Percentiles rank a stretch among this genome's conserved stretches.
Conservation (phyloP, 2,797 vertebrate genomes). For the Echeneis naucrates region DNA sequence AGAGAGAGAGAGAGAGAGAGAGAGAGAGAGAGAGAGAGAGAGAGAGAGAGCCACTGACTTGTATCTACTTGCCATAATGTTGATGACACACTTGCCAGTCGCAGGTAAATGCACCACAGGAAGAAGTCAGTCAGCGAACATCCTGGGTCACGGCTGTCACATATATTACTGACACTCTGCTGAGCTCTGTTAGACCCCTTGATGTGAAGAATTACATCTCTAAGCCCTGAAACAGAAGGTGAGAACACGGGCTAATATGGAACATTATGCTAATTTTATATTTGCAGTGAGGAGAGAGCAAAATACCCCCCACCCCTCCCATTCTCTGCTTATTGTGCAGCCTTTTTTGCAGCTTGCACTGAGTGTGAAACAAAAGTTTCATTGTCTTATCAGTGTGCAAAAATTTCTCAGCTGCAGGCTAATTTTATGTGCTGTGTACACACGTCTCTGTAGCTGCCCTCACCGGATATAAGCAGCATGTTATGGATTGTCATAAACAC, state of each 20-base stretch:
- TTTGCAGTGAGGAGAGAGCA: conserved; percentile 9
- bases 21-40: too few species aligned
- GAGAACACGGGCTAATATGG: conserved; percentile 3
- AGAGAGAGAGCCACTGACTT: conserved; percentile 8
- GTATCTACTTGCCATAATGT: conserved; percentile 23
- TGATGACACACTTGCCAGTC: conserved; percentile 46
- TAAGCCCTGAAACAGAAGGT: neutral
- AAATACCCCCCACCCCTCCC: neutral
- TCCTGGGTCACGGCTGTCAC: conserved; percentile 24
- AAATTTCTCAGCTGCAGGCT: conserved; percentile 6
- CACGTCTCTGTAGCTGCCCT: neutral
- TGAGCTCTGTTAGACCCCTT: conserved; percentile 21
- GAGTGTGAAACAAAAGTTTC: conserved; percentile 12
- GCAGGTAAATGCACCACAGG: conserved; percentile 44
- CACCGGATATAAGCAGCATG: conserved; percentile 1
- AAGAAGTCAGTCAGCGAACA: conserved; percentile 38
- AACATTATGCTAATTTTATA: conserved; percentile 8
- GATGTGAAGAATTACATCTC: conserved; percentile 27
- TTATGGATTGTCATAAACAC: neutral
- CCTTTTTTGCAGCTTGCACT: neutral
- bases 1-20: neutral
- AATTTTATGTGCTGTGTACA: conserved; percentile 4
- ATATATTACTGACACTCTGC: conserved; percentile 15
- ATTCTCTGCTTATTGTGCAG: too few species aligned
- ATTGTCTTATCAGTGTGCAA: conserved; percentile 5